Percentiles rank a stretch among this genome's conserved stretches.
phyloP scores from a whole-genome alignment of 2,888 invertebrate genomes.

The Lasioglossum morio region DNA sequence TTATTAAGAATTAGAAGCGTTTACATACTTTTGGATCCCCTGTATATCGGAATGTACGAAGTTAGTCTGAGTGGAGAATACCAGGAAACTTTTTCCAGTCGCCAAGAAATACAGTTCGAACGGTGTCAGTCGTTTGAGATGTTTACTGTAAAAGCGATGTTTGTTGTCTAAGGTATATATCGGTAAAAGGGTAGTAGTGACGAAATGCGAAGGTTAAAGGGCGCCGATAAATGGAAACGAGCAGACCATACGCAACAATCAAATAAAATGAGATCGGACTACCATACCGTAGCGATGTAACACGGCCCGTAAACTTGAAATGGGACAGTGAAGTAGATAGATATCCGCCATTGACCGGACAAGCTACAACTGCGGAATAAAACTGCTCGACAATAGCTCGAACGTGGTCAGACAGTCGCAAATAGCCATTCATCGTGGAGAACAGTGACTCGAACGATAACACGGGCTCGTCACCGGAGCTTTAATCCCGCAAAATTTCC shows the following conservation, averaged over 20 bases:
- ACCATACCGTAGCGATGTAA: not conserved
- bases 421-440: slow-evolving; percentile 42
- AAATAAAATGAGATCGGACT: not conserved
- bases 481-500: slow-evolving; percentile 56
- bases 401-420: slow-evolving; percentile 15
- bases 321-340: not conserved
- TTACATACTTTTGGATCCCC: no score
- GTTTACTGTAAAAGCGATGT: not conserved
- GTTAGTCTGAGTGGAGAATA: no score
- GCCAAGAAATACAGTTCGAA: not conserved
- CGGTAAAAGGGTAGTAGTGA: not conserved
- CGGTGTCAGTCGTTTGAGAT: not conserved
- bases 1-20: no score
- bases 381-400: slow-evolving; percentile 6
- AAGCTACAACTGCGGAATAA: slow-evolving; percentile 1
- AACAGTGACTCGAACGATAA: slow-evolving; percentile 34
- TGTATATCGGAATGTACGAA: no score
- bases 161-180: not conserved
- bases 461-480: slow-evolving; percentile 37
- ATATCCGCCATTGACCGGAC: not conserved
- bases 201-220: not conserved
- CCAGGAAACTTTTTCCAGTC: not conserved
- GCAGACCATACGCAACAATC: not conserved
- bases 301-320: not conserved
- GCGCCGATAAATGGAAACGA: not conserved